Evolutionary conservation across 2,113 vertebrate species (phyloP), one percentile per base, ranked within the genome.

Genomic region (Erythrocercus mccallii): DNA sequence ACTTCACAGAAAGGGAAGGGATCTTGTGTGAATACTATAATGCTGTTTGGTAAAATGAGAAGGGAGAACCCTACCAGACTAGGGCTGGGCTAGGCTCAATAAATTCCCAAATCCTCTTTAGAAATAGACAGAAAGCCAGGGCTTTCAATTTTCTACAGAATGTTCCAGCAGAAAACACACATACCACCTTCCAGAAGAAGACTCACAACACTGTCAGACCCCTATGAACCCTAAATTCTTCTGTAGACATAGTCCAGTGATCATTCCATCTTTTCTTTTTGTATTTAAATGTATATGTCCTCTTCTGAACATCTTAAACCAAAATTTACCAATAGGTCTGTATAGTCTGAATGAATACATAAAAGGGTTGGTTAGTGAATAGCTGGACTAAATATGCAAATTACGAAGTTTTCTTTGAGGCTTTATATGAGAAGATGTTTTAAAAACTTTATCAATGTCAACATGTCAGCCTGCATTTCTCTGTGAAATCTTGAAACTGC

Each of bases 371-470:
- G 71, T 92, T 51, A 65, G 16, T 80, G 50, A 94, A 48, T 51
- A 93, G 71, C 53, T 94, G 84, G 76, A 83, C 86, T 96, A 92
- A 91, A 91, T 97, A 97, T 97, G 96, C 81, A 97, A 94, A 97
- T 96, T 62, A 70, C 50, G 79, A 97, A 97, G 94, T 97, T 97
- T 97, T 86, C 92, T 94, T 90, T 12, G 4, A 94, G 84, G 65
- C 30, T 94, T 96, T 88, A 70, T 79, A 64, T 38, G n/a, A 91
- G 72, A 86, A 91, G 79, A 68, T 96, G 76, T 96, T 96, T 96
- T 94, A n/a, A 95, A 93, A 97, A 97, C 92, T 96, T 97, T 82
- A 96, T 95, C 94, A 94, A 74, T 2, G 82, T 96, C 96, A 97
- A 87, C 2, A n/a, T 95, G 94, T 95, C 97, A 97, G 89, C 82